Conservation (phyloP, 2,113 vertebrate genomes). For the Ailuropoda melanoleuca region DNA sequence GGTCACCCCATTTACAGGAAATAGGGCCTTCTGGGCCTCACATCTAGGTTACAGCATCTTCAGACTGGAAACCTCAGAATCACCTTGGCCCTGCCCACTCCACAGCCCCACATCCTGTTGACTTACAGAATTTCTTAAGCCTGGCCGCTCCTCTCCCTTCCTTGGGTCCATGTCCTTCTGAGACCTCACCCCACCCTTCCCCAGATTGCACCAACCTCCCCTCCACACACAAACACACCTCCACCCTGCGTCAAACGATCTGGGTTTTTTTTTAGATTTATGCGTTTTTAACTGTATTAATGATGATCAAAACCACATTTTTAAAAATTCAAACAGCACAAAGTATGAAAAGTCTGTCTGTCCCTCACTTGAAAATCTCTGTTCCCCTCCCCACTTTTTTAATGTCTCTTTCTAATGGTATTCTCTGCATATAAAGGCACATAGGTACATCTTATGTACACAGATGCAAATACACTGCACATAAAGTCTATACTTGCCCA, state of each 20-base stretch:
- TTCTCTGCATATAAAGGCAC: neutral
- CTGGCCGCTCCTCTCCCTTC: constrained; percentile 7
- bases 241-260: neutral
- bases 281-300: neutral
- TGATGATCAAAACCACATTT: neutral
- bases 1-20: neutral
- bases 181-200: neutral
- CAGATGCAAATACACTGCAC: neutral
- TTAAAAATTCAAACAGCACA: neutral
- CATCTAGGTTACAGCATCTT: neutral
- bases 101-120: constrained; percentile 66
- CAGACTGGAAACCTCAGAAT: neutral
- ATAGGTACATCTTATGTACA: neutral
- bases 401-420: neutral
- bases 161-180: neutral
- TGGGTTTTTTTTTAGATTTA: neutral
- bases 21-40: neutral
- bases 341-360: neutral
- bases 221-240: neutral
- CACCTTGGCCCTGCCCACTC: neutral
- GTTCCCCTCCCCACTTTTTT: neutral
- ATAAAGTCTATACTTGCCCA: neutral
- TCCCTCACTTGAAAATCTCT: neutral
- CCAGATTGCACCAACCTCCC: neutral
- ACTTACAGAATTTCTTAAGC: constrained; percentile 18